Percentiles rank a stretch among this genome's conserved stretches.
Conservation (phyloP, 1,140 invertebrate genomes). For the Nephila pilipes region DNA sequence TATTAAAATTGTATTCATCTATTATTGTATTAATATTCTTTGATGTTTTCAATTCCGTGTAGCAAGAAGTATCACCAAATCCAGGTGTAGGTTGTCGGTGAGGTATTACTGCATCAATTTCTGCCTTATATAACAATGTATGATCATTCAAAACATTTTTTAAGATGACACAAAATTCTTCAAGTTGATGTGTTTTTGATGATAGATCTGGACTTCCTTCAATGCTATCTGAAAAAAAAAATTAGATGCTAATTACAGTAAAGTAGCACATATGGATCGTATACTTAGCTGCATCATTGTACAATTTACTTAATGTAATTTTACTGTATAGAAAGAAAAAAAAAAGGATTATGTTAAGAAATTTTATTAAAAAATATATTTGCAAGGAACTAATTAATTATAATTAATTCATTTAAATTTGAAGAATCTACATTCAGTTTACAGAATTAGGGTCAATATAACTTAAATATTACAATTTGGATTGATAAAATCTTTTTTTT, state of each 20-base stretch:
- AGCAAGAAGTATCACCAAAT: slow-evolving; percentile 78
- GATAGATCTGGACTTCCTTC: slow-evolving; percentile 81
- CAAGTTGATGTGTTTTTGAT: slow-evolving; percentile 84
- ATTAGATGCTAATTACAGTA: slow-evolving; percentile 10
- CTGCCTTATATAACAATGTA: slow-evolving; percentile 84
- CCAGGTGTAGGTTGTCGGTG: slow-evolving; percentile 78
- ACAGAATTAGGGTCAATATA: too few relatives aligned
- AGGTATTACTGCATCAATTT: slow-evolving; percentile 85
- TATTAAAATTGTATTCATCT: slow-evolving; percentile 15
- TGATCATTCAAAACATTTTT: slow-evolving; percentile 82
- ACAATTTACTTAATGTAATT: neutral
- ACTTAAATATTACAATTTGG: too few relatives aligned
- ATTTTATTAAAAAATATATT: too few relatives aligned
- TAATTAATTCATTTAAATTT: too few relatives aligned
- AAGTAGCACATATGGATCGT: neutral
- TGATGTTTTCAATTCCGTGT: slow-evolving; percentile 86
- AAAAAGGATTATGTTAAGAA: neutral
- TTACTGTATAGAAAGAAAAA: neutral
- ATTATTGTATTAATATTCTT: slow-evolving; percentile 82
- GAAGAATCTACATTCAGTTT: too few relatives aligned
- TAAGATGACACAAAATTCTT: slow-evolving; percentile 85
- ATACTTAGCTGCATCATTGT: neutral
- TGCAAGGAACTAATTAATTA: too few relatives aligned
- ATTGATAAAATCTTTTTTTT: too few relatives aligned
- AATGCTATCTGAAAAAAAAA: slow-evolving; percentile 79